These are phyloP conservation scores for Lycocorax pyrrhopterus DNA, from an alignment of 2,113 vertebrate species.

Conservation along the genomic window DNA sequence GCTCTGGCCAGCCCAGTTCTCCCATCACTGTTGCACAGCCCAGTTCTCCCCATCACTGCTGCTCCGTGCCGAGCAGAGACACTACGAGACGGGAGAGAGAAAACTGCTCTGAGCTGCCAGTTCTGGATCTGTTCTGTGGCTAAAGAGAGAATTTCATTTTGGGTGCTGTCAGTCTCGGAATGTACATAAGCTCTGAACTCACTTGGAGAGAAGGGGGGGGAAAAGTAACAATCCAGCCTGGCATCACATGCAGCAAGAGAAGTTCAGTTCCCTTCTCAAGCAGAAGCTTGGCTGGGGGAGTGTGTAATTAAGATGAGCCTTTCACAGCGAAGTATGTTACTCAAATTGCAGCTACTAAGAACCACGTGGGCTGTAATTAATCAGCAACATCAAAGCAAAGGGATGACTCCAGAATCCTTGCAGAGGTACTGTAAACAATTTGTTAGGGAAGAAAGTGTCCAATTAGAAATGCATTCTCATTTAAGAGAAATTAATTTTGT, in stretches of 20 bases:
- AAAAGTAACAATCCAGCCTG: neutral
- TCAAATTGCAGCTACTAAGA: constrained; percentile 27
- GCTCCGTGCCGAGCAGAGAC: neutral
- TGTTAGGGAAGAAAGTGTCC: constrained; percentile 12
- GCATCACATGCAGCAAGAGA: neutral
- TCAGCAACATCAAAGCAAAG: constrained; percentile 32
- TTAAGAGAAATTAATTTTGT: constrained; percentile 39
- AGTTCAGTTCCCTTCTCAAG: neutral
- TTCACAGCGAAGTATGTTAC: neutral
- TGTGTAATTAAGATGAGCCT: constrained; percentile 24
- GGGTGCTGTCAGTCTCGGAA: constrained; percentile 22
- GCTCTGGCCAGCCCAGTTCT: neutral
- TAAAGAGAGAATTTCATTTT: constrained; percentile 49
- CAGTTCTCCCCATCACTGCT: neutral
- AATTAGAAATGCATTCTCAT: constrained; percentile 32
- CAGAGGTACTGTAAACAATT: constrained; percentile 47
- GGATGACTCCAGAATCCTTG: constrained; percentile 12
- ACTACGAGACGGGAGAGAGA: neutral
- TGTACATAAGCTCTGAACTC: neutral
- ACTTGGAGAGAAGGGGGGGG: neutral
- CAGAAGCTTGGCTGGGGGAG: constrained; percentile 16
- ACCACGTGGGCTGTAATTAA: constrained; percentile 43
- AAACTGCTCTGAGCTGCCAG: constrained; percentile 24
- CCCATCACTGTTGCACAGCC: neutral
- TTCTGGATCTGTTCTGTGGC: constrained; percentile 4